Evolutionary conservation across 2,113 vertebrate species (phyloP).

Genomic region (Pterocles orientalis): DNA sequence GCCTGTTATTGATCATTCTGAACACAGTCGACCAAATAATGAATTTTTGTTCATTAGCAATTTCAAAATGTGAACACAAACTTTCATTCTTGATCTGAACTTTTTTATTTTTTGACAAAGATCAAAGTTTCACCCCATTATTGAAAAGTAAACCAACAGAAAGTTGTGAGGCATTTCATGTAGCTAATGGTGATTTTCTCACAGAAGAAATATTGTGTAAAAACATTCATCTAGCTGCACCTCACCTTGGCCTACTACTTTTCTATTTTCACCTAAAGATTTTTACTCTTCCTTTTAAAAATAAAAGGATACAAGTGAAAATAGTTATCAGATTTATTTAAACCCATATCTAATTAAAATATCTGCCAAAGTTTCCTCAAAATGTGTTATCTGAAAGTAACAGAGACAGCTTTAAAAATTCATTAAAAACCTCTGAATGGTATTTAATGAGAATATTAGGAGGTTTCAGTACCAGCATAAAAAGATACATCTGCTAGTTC

Average conservation of each 20-base stretch:
- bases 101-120: background rate
- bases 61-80: background rate
- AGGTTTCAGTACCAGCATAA: background rate
- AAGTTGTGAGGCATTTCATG: background rate
- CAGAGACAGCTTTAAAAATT: background rate
- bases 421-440: background rate
- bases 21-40: background rate
- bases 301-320: background rate
- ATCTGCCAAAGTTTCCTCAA: background rate
- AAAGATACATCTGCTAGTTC: background rate
- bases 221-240: background rate
- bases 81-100: background rate
- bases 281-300: background rate
- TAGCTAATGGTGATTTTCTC: background rate
- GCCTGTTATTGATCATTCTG: background rate
- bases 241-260: background rate
- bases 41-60: background rate
- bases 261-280: background rate
- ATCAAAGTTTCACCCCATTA: background rate
- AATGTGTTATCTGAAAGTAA: background rate
- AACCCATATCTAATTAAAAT: background rate
- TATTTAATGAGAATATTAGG: background rate
- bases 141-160: background rate
- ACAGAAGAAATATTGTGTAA: background rate
- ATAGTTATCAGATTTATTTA: background rate